Percentiles rank a stretch among this genome's conserved stretches.
Evolutionary conservation across 2,888 invertebrate genomes (phyloP).

Genomic region (Pyrrhia umbra): DNA sequence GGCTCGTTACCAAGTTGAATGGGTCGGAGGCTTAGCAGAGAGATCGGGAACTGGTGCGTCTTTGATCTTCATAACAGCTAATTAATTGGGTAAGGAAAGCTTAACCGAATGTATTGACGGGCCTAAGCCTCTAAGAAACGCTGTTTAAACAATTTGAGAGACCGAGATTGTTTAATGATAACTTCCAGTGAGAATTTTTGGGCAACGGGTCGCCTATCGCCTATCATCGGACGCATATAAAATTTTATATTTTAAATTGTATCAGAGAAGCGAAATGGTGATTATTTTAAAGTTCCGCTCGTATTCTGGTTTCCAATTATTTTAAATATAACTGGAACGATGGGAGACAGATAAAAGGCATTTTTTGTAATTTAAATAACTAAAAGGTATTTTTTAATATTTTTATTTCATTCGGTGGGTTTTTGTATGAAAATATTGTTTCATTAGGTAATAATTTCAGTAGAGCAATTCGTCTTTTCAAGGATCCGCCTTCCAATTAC

Average conservation of each 20-base stretch:
- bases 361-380: slow-evolving; percentile 42
- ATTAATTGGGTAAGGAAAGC: slow-evolving; percentile 84
- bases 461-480: background rate
- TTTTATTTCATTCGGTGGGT: slow-evolving; percentile 3
- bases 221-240: slow-evolving; percentile 45
- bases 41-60: slow-evolving; percentile 78
- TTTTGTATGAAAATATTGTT: slow-evolving; percentile 5
- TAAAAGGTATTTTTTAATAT: slow-evolving; percentile 12
- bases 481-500: background rate
- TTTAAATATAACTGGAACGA: slow-evolving; percentile 54
- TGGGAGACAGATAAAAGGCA: slow-evolving; percentile 46
- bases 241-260: slow-evolving; percentile 56
- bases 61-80: slow-evolving; percentile 87
- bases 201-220: slow-evolving; percentile 49
- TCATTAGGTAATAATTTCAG: background rate
- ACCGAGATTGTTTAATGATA: slow-evolving; percentile 72
- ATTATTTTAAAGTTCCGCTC: slow-evolving; percentile 51
- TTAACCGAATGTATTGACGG: slow-evolving; percentile 82
- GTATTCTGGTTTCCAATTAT: slow-evolving; percentile 61
- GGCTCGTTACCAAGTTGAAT: slow-evolving; percentile 81
- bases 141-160: slow-evolving; percentile 69
- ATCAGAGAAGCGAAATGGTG: slow-evolving; percentile 47
- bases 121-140: slow-evolving; percentile 61
- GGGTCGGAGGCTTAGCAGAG: slow-evolving; percentile 77
- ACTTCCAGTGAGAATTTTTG: slow-evolving; percentile 56